A percentile compares a stretch with the other conserved stretches of the same genome.
Evolutionary conservation across 1,140 invertebrate genomes (phyloP).

Genomic region (Aphelenchoides fujianensis): DNA sequence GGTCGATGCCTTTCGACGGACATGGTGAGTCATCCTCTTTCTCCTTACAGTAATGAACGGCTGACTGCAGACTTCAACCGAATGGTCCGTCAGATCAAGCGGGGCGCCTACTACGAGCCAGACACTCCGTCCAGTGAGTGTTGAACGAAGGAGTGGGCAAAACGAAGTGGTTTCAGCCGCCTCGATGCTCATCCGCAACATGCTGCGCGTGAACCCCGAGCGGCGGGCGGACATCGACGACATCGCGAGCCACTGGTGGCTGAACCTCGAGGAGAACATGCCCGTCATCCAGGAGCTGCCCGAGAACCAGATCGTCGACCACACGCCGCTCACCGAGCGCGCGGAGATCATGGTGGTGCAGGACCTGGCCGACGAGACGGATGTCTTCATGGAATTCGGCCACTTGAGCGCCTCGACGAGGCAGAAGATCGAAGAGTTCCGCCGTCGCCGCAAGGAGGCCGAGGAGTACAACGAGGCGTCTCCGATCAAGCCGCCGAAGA

Average conservation of each 20-base stretch:
- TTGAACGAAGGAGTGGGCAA: slow-evolving; percentile 15
- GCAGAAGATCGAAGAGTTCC: slow-evolving; percentile 56
- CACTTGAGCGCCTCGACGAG: slow-evolving; percentile 54
- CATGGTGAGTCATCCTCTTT: slow-evolving; percentile 64
- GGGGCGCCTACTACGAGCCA: slow-evolving; percentile 94
- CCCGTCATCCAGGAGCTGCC: slow-evolving; percentile 61
- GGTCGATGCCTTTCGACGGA: slow-evolving; percentile 98
- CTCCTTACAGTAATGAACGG: too few relatives aligned
- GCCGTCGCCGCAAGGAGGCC: slow-evolving; percentile 60
- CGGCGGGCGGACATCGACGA: slow-evolving; percentile 85
- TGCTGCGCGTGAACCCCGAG: slow-evolving; percentile 84
- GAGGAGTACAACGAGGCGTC: slow-evolving; percentile 62
- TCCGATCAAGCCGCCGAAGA: slow-evolving; percentile 59
- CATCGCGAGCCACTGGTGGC: slow-evolving; percentile 86
- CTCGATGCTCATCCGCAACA: slow-evolving; percentile 84
- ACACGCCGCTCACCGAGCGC: slow-evolving; percentile 59
- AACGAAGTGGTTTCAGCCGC: slow-evolving; percentile 70
- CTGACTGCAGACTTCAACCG: slow-evolving; percentile 18
- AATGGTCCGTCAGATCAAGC: slow-evolving; percentile 85
- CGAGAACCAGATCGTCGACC: slow-evolving; percentile 61
- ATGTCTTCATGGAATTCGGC: slow-evolving; percentile 63
- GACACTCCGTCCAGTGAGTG: slow-evolving; percentile 82
- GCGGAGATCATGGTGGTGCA: slow-evolving; percentile 62
- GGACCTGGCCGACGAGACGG: slow-evolving; percentile 61
- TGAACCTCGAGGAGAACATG: slow-evolving; percentile 73